Base-by-base conservation (phyloP, 2,113 vertebrate genomes). In the Heliornis fulica region DNA sequence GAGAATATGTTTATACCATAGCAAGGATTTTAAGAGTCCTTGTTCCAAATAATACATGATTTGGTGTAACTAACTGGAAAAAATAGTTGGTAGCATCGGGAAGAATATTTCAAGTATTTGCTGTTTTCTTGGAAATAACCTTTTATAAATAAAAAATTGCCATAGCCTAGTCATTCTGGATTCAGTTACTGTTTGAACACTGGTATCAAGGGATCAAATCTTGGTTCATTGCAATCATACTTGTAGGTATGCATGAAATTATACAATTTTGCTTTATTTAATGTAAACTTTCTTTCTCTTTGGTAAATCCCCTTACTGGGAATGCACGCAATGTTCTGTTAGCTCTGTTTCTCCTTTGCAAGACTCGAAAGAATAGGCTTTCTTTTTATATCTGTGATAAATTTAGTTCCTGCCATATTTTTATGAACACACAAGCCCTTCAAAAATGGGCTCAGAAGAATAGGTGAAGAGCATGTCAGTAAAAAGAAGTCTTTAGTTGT, bases 321-420 rank as follows among this genome's bases (percentile, higher is more conserved):
- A 34, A 32, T 28, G 17, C 36, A 41, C 32, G 3, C 36, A 16
- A 0, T 90, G 34, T 94, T 78, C 29, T 48, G 13, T 56, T 78
- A 82, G n/a, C 36, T 75, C 48, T 0, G 1, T 72, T 93, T 84
- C 22, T 82, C 40, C 28, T 95, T 96, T 53, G 26, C 10, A 51
- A 61, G 50, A 64, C 69, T 72, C 64, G 61, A 71, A 89, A 31
- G 21, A 78, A 77, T 75, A 79, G 45, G 23, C 69, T 87, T 90
- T 93, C 63, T 88, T 95, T 94, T 93, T 92, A 88, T 94, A 93
- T 88, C 78, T 94, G 48, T 85, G 74, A 66, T 86, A 94, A 94
- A 90, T 93, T 71, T 87, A 95, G 94, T 69, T 85, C 32, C 51
- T 75, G 53, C 61, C 28, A 29, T 64, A 64, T 72, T 93, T 93